These are phyloP conservation scores for Myotis daubentonii DNA, from an alignment of 2,797 vertebrate genomes.

Conservation along the genomic window DNA sequence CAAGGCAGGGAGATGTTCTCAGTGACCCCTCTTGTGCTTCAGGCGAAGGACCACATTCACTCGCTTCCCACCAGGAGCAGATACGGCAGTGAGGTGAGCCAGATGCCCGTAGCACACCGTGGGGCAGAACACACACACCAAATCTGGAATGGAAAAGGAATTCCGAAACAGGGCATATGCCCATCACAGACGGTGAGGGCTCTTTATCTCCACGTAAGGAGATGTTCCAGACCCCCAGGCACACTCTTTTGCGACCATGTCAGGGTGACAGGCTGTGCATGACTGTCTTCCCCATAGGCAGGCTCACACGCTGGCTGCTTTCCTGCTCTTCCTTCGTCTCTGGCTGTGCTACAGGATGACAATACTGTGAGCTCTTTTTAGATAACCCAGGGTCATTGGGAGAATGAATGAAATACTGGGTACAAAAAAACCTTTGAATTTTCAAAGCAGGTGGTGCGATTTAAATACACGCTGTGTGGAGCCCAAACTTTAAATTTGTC, in stretches of 20 bases:
- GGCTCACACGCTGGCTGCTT: not conserved
- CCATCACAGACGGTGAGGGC: fast-evolving
- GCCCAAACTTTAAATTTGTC: not conserved
- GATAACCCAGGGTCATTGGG: not conserved
- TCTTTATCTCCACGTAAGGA: not conserved
- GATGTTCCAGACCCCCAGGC: not conserved
- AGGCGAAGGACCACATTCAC: not conserved
- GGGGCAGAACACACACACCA: not conserved
- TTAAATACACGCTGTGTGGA: not conserved
- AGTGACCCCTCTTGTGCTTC: not conserved
- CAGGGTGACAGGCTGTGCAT: not conserved
- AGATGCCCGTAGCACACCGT: not conserved
- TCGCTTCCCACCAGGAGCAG: not conserved
- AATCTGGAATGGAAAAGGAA: not conserved
- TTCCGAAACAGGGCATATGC: not conserved
- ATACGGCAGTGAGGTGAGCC: not conserved
- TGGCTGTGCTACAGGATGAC: not conserved
- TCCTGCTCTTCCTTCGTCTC: not conserved
- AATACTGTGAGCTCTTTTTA: not conserved
- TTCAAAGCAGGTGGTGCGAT: not conserved
- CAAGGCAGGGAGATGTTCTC: not conserved
- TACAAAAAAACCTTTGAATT: not conserved
- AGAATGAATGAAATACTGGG: not conserved
- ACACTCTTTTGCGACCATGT: fast-evolving
- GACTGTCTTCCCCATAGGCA: not conserved